Evolutionary conservation across 1,140 invertebrate genomes (phyloP), one percentile per base, ranked within the genome.

Genomic region (Temnothorax longispinosus): DNA sequence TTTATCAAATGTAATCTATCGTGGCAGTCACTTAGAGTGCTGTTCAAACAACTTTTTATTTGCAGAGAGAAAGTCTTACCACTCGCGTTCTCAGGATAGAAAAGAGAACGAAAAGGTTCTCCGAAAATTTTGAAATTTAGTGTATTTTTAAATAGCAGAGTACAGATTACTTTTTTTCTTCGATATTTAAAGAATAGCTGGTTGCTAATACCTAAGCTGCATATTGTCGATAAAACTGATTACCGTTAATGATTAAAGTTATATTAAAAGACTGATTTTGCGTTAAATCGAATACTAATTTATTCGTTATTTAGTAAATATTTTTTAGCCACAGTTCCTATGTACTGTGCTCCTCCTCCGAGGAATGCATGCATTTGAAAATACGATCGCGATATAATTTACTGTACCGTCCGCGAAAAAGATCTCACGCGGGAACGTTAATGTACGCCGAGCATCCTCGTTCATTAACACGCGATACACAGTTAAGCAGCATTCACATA

Each of bases 341-440:
- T 35, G 27, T 47, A 8, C 10, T 35, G 47, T 18, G 44, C 35
- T 72, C 27, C 35, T 72, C 27, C 0, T 21, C 7, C 41, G 27
- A 21, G 27, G 35, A 21, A 21, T 21, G 21, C 21, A 52, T 71
- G n/a, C 35, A 27, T 77, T 77, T 47, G 67, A 35, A 74, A 75
- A 47, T 47, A 56, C 69, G 54, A 84, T 84, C 54, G 27, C 41
- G 80, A 84, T 84, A 84, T 56, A 60, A 84, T 75, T 74, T 82
- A 82, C 65, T 67, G 64, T 72, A 72, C 72, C 69, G 80, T 44
- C 41, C 69, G 80, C 69, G 80, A 54, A 74, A 69, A 84, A 84
- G 69, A 84, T 84, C 80, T 84, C 80, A 74, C 80, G 72, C 27
- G 41, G 80, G 69, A 75, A 74, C 80, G 67, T 74, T 82, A 82